These are phyloP conservation scores for Paralichthys olivaceus DNA, from an alignment of 2,113 vertebrate species.

Conservation along the genomic window DNA sequence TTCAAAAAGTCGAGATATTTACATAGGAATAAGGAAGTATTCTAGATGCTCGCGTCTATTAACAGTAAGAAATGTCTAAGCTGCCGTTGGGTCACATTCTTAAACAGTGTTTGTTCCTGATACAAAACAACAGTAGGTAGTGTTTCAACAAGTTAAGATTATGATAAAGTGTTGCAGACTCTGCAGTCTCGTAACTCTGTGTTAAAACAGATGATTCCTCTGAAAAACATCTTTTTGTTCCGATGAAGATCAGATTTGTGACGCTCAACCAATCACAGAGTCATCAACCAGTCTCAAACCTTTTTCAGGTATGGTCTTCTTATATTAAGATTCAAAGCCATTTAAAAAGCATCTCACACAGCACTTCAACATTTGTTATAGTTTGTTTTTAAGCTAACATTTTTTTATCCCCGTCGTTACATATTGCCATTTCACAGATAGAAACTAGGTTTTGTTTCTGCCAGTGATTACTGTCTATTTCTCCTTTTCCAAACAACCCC, in stretches of 20 bases:
- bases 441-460: too few relatives aligned
- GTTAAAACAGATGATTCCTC: not conserved
- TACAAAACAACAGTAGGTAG: slow-evolving; percentile 4
- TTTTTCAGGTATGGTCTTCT: not conserved
- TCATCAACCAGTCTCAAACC: not conserved
- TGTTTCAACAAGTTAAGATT: slow-evolving; percentile 45
- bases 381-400: too few relatives aligned
- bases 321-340: not conserved
- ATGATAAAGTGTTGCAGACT: slow-evolving; percentile 32
- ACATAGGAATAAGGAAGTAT: slow-evolving; percentile 14
- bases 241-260: slow-evolving; percentile 12
- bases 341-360: not conserved
- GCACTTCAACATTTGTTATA: too few relatives aligned
- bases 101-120: slow-evolving; percentile 29
- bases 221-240: slow-evolving; percentile 9
- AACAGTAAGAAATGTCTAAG: slow-evolving; percentile 32
- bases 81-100: slow-evolving; percentile 44
- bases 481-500: not conserved
- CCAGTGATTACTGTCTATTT: not conserved
- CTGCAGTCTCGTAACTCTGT: slow-evolving; percentile 28
- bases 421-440: not conserved
- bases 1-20: slow-evolving; percentile 1
- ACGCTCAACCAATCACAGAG: not conserved
- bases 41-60: slow-evolving; percentile 48
- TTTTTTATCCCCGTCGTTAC: not conserved